Conservation (phyloP, 2,888 invertebrate genomes). For the Rhagophthalmus giganteus region DNA sequence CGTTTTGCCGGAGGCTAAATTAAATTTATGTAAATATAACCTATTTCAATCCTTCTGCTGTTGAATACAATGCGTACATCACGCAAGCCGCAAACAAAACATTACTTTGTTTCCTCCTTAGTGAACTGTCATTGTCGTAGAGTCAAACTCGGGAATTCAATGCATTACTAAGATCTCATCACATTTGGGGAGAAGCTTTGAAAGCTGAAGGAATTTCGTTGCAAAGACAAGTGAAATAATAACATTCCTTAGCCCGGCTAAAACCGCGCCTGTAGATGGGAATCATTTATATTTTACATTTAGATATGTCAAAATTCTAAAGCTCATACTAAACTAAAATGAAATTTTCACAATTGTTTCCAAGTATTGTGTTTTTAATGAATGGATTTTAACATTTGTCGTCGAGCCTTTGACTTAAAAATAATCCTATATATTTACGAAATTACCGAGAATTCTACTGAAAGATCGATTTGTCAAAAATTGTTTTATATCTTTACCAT, state of each 20-base stretch:
- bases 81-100: conserved; percentile 32
- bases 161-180: conserved; percentile 35
- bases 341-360: conserved; percentile 23
- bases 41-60: conserved; percentile 26
- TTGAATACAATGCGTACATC: conserved; percentile 31
- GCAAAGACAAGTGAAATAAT: conserved; percentile 40
- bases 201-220: conserved; percentile 33
- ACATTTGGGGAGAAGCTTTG: conserved; percentile 30
- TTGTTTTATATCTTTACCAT: too few species aligned
- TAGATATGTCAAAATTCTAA: conserved; percentile 27
- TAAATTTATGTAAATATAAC: conserved; percentile 40
- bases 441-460: too few species aligned
- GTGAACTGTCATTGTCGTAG: conserved; percentile 36
- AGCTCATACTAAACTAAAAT: conserved; percentile 21
- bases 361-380: conserved; percentile 20
- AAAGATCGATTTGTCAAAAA: too few species aligned
- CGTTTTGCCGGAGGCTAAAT: conserved; percentile 28
- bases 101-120: conserved; percentile 32
- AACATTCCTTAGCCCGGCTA: conserved; percentile 37
- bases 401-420: conserved; percentile 9
- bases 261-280: conserved; percentile 35
- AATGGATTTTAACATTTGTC: conserved; percentile 18
- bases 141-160: conserved; percentile 35
- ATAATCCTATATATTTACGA: conserved; percentile 6
- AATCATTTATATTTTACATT: conserved; percentile 39